Percentiles rank a stretch among this genome's conserved stretches.
These are phyloP conservation scores for Orussus abietinus DNA, from an alignment of 1,140 invertebrate species.

Conservation along the genomic window DNA sequence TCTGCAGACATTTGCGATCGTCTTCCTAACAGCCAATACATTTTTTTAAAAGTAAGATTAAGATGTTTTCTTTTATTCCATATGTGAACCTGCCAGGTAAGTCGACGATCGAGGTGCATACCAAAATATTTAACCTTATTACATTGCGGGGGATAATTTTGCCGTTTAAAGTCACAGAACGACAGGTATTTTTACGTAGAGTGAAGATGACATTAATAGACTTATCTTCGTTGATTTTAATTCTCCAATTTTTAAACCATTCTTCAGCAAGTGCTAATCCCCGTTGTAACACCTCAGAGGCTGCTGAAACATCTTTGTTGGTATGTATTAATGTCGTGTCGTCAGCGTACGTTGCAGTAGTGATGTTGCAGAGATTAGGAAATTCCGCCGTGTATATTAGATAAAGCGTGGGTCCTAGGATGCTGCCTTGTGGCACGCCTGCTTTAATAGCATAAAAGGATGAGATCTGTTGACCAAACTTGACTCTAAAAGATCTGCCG, in stretches of 20 bases:
- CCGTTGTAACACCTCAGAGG: slow-evolving; percentile 25
- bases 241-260: slow-evolving; percentile 30
- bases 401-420: slow-evolving; percentile 24
- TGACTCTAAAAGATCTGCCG: slow-evolving; percentile 1
- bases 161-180: slow-evolving; percentile 1
- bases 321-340: slow-evolving; percentile 23
- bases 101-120: slow-evolving; percentile 12
- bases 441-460: slow-evolving; percentile 1
- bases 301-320: slow-evolving; percentile 11
- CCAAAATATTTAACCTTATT: slow-evolving; percentile 12
- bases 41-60: slow-evolving; percentile 9
- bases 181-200: slow-evolving; percentile 19
- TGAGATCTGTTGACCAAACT: not conserved
- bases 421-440: slow-evolving; percentile 25
- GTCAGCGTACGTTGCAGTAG: slow-evolving; percentile 27
- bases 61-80: slow-evolving; percentile 9
- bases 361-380: slow-evolving; percentile 14
- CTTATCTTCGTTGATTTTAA: slow-evolving; percentile 29
- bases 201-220: slow-evolving; percentile 29
- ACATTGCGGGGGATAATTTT: not conserved
- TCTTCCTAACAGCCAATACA: slow-evolving; percentile 21
- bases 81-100: slow-evolving; percentile 14
- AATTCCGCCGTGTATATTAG: slow-evolving; percentile 25
- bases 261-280: slow-evolving; percentile 16
- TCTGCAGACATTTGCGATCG: slow-evolving; percentile 5